Evolutionary conservation across 2,113 vertebrate species (phyloP).

Genomic region (Apus apus): DNA sequence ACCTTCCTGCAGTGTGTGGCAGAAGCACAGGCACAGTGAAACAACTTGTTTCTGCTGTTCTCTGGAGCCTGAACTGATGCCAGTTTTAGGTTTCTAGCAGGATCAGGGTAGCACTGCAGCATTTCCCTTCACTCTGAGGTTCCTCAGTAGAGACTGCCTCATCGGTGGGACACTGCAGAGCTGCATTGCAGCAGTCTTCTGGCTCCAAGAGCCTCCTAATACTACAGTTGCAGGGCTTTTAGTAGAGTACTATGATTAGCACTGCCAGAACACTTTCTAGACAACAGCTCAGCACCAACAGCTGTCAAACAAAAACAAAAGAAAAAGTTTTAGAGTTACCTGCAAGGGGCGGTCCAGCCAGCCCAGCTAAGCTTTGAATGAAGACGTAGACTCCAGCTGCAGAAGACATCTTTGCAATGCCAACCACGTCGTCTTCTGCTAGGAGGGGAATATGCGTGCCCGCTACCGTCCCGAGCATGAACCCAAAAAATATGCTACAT

Average conservation of each 20-base stretch:
- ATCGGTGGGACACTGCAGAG: conserved; percentile 47
- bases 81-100: not conserved
- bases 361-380: conserved; percentile 92
- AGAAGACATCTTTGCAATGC: conserved; percentile 90
- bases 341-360: conserved; percentile 95
- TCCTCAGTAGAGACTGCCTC: conserved; percentile 16
- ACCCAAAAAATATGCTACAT: conserved; percentile 89
- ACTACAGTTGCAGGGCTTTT: not conserved
- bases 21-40: not conserved
- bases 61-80: not conserved
- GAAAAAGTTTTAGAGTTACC: conserved; percentile 71
- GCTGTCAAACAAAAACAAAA: not conserved
- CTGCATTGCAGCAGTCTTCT: conserved; percentile 57
- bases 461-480: conserved; percentile 88
- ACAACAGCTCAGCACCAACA: not conserved
- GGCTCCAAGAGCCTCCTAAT: not conserved
- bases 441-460: conserved; percentile 93
- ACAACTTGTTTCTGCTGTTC: not conserved
- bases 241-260: not conserved
- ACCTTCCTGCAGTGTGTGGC: not conserved
- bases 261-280: not conserved
- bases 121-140: conserved; percentile 33
- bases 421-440: conserved; percentile 92
- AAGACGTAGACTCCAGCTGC: conserved; percentile 94
- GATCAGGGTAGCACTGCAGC: conserved; percentile 47